Percentiles rank a stretch among this genome's conserved stretches.
Evolutionary conservation across 1,140 invertebrate genomes (phyloP).

Genomic region (Cydia strobilella): DNA sequence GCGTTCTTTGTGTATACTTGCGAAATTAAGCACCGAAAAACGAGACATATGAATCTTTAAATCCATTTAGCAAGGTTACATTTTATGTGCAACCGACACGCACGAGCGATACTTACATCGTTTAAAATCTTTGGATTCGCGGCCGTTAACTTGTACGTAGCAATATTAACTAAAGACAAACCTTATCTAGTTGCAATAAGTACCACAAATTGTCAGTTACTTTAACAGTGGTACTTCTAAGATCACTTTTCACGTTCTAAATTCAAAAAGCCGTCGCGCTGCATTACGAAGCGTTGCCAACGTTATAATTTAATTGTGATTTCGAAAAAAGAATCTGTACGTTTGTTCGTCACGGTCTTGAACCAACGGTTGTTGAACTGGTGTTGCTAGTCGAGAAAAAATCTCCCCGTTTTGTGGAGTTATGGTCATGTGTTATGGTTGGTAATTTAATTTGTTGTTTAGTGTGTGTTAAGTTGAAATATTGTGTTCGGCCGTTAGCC

Average conservation of each 20-base stretch:
- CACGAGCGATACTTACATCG: background rate
- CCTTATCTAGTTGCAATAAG: too few relatives aligned
- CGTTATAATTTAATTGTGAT: constrained; percentile 33
- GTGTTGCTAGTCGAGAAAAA: constrained; percentile 6
- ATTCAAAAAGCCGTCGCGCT: constrained; percentile 13
- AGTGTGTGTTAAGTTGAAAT: background rate
- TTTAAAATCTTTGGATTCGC: background rate
- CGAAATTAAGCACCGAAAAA: constrained; percentile 3
- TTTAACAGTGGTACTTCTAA: background rate
- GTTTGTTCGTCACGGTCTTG: constrained; percentile 27
- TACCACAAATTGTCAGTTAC: too few relatives aligned
- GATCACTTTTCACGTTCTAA: constrained; percentile 7
- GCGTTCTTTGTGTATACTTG: background rate
- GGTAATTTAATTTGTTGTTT: constrained; percentile 4
- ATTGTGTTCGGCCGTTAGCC: background rate
- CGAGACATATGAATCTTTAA: background rate
- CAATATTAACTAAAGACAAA: too few relatives aligned
- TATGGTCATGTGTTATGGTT: constrained; percentile 4
- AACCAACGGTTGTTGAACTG: background rate
- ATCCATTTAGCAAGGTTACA: background rate
- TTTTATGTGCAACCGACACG: background rate
- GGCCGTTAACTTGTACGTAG: background rate
- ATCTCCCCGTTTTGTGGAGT: constrained; percentile 12
- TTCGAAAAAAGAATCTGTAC: constrained; percentile 31
- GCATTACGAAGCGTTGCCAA: constrained; percentile 28